phyloP scores from a whole-genome alignment of 2,797 vertebrate genomes.

The Propithecus deckenii region DNA sequence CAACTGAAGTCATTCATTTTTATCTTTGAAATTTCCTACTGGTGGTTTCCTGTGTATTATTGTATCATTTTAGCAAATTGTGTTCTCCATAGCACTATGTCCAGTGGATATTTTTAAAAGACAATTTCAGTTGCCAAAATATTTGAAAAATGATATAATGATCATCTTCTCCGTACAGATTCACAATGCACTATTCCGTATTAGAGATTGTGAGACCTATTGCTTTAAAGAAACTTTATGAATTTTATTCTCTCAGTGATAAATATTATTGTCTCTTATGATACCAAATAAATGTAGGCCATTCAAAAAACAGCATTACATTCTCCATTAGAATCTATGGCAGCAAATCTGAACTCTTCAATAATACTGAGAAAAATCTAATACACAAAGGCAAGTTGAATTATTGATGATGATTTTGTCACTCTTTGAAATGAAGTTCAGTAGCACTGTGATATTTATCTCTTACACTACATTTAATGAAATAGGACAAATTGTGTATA shows the following conservation, averaged over 20 bases:
- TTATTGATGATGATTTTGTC: neutral
- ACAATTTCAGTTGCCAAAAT: neutral
- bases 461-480: neutral
- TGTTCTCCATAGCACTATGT: neutral
- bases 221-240: neutral
- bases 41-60: neutral
- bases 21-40: neutral
- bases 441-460: neutral
- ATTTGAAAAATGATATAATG: neutral
- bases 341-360: neutral
- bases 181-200: neutral
- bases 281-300: neutral
- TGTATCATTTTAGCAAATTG: neutral
- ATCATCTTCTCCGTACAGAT: neutral
- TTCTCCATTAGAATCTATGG: neutral
- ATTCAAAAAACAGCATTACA: neutral
- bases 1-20: neutral
- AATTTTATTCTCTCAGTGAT: neutral
- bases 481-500: neutral
- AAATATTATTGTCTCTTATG: neutral
- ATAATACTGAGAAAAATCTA: neutral
- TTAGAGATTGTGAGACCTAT: neutral
- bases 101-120: neutral
- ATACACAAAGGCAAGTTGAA: neutral
- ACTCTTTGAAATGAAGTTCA: neutral